These are phyloP conservation scores for Limnodromus scolopaceus DNA, from an alignment of 2,797 vertebrate genomes.

Conservation along the genomic window DNA sequence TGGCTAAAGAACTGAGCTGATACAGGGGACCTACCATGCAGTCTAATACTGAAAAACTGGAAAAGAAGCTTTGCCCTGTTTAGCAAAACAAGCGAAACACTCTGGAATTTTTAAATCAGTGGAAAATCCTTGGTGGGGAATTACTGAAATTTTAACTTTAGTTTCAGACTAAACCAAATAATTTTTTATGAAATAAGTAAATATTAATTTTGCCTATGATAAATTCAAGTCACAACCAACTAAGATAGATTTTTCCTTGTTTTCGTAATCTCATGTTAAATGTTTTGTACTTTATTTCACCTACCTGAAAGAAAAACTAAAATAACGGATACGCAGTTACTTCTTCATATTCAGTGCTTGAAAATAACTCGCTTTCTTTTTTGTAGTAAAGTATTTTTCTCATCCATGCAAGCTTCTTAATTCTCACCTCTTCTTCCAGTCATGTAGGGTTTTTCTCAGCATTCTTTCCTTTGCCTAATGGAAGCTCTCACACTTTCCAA, in stretches of 20 bases:
- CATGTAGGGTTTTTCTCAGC: not conserved
- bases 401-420: rapidly evolving
- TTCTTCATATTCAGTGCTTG: not conserved
- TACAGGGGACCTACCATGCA: not conserved
- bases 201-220: not conserved
- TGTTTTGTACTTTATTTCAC: not conserved
- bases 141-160: not conserved
- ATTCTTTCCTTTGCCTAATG: not conserved
- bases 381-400: not conserved
- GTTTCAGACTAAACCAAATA: not conserved
- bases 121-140: not conserved
- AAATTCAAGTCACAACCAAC: not conserved
- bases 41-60: not conserved
- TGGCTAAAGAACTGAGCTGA: not conserved
- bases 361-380: not conserved
- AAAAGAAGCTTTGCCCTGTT: not conserved
- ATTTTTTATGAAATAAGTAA: not conserved
- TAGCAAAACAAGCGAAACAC: not conserved
- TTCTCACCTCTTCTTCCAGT: not conserved
- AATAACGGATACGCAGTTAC: not conserved
- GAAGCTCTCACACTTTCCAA: not conserved
- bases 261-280: not conserved
- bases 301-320: not conserved
- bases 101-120: not conserved
- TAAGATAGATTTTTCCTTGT: not conserved